These are phyloP conservation scores for Ypsolopha scabrella DNA, from an alignment of 2,888 invertebrate genomes.

Conservation along the genomic window DNA sequence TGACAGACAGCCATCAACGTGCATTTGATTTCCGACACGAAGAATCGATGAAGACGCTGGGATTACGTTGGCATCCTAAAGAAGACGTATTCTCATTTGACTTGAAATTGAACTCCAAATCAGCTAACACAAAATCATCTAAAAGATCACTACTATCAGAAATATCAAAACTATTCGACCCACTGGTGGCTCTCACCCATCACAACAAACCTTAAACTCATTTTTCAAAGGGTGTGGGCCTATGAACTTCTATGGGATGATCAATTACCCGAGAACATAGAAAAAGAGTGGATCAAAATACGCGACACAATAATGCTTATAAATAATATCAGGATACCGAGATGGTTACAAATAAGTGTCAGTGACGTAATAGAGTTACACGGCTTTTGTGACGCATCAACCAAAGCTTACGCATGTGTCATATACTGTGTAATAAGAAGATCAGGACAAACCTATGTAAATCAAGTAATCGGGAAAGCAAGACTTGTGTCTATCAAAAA, in stretches of 20 bases:
- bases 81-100: background rate
- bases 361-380: background rate
- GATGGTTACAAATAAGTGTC: background rate
- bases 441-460: background rate
- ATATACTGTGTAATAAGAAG: background rate
- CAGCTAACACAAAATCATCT: no score
- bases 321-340: background rate
- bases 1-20: background rate
- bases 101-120: background rate
- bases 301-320: no score
- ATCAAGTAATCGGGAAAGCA: background rate
- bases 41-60: background rate
- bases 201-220: no score
- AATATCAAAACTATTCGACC: no score
- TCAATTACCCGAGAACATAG: no score
- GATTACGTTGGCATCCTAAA: background rate
- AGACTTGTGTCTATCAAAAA: background rate
- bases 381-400: conserved; percentile 5
- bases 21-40: background rate
- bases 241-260: no score
- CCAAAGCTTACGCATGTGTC: conserved; percentile 4
- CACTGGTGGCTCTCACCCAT: no score
- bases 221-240: no score
- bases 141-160: no score
- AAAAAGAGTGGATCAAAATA: no score